These are phyloP conservation scores for Neolamprologus caudopunctatus DNA, from an alignment of 2,113 vertebrate species.

Conservation along the genomic window DNA sequence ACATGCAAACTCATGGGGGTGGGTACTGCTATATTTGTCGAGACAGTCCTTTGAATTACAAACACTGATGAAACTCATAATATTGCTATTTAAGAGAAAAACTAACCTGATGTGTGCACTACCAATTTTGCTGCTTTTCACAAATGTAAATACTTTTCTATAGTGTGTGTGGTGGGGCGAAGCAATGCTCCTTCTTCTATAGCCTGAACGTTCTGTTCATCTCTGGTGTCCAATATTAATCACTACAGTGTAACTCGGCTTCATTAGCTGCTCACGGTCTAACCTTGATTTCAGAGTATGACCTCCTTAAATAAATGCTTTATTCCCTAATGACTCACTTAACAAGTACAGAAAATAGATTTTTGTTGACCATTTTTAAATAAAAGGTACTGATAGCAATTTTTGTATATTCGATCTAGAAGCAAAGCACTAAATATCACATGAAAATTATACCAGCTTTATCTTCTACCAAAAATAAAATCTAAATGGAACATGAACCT, in stretches of 20 bases:
- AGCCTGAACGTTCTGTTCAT: too few relatives aligned
- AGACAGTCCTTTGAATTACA: background rate
- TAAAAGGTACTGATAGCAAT: background rate
- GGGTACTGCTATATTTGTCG: background rate
- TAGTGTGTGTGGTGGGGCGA: background rate
- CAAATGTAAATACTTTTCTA: background rate
- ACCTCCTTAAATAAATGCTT: background rate
- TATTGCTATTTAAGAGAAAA: background rate
- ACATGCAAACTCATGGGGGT: constrained; percentile 23
- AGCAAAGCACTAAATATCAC: background rate
- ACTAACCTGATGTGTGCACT: background rate
- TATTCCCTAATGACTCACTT: background rate
- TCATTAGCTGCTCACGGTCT: background rate
- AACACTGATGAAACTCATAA: background rate
- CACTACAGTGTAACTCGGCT: background rate
- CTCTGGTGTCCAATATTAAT: background rate
- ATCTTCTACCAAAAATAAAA: constrained; percentile 16
- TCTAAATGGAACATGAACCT: constrained; percentile 76
- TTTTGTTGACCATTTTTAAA: background rate
- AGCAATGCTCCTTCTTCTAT: too few relatives aligned
- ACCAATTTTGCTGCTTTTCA: background rate
- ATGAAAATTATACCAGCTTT: background rate
- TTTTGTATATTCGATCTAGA: background rate
- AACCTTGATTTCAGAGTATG: background rate
- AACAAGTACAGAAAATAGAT: background rate